A percentile compares a stretch with the other conserved stretches of the same genome.
phyloP scores from a whole-genome alignment of 2,113 vertebrate species.

The Geococcyx californianus region DNA sequence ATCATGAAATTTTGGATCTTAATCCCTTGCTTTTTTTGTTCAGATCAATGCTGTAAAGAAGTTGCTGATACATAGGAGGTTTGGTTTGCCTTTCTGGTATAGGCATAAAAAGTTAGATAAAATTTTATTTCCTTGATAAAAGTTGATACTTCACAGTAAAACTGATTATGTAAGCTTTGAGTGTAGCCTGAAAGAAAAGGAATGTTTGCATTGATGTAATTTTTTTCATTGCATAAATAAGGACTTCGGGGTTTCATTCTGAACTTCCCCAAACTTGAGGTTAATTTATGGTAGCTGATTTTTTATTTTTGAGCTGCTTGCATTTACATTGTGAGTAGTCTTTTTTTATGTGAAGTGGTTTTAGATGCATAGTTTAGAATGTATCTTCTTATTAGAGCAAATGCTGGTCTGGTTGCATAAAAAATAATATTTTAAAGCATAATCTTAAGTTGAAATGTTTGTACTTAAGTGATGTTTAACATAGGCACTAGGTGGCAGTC shows the following conservation, averaged over 20 bases:
- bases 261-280: background rate
- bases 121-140: background rate
- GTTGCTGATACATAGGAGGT: background rate
- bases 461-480: background rate
- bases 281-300: background rate
- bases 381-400: background rate
- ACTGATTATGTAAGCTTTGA: background rate
- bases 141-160: background rate
- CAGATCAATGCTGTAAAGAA: background rate
- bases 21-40: background rate
- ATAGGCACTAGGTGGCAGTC: slow-evolving; percentile 59
- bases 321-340: background rate
- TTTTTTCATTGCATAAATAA: background rate
- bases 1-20: background rate
- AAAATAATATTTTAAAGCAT: background rate
- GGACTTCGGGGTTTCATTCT: background rate
- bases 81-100: background rate
- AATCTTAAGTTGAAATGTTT: background rate
- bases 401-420: background rate
- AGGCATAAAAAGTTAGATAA: background rate
- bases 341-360: background rate
- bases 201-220: background rate
- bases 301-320: background rate
- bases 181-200: background rate
- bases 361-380: background rate